phyloP scores from a whole-genome alignment of 2,888 invertebrate species.

The Scotopteryx bipunctaria region DNA sequence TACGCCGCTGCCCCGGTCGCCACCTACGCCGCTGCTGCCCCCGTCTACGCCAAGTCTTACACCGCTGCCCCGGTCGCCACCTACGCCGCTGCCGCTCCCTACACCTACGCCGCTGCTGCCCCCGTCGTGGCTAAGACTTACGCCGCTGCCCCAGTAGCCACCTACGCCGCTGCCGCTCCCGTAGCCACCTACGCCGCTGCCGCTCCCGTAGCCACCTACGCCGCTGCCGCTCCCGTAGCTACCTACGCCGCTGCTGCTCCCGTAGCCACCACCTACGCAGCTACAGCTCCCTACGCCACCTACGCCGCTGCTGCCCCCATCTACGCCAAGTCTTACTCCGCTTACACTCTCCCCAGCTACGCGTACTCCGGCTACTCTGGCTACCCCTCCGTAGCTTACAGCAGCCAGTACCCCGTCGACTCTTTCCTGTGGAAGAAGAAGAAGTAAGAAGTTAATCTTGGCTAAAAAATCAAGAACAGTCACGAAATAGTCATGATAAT shows the following conservation, averaged over 20 bases:
- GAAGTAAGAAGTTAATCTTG: conserved; percentile 27
- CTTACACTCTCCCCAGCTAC: conserved; percentile 30
- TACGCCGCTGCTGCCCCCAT: conserved; percentile 45
- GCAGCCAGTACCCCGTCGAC: conserved; percentile 22
- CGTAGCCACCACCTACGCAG: conserved; percentile 1
- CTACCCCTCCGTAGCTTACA: conserved; percentile 29
- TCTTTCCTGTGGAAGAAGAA: conserved; percentile 31
- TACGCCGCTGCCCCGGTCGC: conserved; percentile 20
- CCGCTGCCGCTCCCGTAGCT: conserved; percentile 43
- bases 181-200: conserved; percentile 20
- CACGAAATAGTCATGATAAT: conserved; percentile 3
- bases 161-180: conserved; percentile 37
- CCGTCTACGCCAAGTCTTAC: conserved; percentile 5
- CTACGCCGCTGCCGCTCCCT: conserved; percentile 5
- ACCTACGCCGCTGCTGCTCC: conserved; percentile 37
- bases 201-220: conserved; percentile 55
- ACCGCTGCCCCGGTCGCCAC: conserved; percentile 1
- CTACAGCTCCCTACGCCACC: conserved; percentile 52
- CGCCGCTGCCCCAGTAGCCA: conserved; percentile 17
- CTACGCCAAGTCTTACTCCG: conserved; percentile 35
- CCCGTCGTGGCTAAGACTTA: conserved; percentile 13
- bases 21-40: conserved; percentile 5
- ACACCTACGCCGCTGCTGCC: conserved; percentile 15
- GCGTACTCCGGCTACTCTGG: conserved; percentile 41
- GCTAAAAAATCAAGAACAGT: conserved; percentile 21